phyloP scores from a whole-genome alignment of 2,113 vertebrate species.

The Nannospalax galili region DNA sequence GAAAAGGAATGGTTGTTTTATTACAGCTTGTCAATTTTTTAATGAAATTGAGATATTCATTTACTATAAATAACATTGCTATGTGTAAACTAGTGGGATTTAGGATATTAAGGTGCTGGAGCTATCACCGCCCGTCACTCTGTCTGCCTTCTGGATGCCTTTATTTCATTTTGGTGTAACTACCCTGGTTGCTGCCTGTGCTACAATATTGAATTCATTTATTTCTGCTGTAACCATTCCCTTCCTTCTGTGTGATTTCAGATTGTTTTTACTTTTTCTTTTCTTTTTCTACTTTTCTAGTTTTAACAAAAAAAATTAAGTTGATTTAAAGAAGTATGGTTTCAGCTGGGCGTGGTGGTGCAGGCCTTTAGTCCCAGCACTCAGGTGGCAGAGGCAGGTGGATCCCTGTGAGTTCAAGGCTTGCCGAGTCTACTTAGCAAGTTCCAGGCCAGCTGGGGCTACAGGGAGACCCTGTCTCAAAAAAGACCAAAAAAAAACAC shows the following conservation, averaged over 20 bases:
- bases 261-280: not conserved
- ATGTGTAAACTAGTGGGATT: not conserved
- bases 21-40: not conserved
- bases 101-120: not conserved
- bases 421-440: too few species aligned
- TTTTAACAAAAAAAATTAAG: not conserved
- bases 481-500: too few species aligned
- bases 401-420: too few species aligned
- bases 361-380: too few species aligned
- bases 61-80: not conserved
- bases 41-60: not conserved
- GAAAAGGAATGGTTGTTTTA: not conserved
- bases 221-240: not conserved
- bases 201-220: not conserved
- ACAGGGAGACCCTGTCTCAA: too few species aligned
- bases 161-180: not conserved
- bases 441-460: too few species aligned
- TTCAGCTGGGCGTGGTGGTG: too few species aligned
- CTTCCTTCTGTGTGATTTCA: not conserved
- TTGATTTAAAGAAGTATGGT: too few species aligned
- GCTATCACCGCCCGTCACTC: not conserved
- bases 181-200: not conserved
- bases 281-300: not conserved
- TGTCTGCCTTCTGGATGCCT: not conserved
- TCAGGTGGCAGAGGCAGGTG: too few species aligned